Base-by-base conservation (phyloP, 1,140 invertebrate genomes). In the Heliconius himera region DNA sequence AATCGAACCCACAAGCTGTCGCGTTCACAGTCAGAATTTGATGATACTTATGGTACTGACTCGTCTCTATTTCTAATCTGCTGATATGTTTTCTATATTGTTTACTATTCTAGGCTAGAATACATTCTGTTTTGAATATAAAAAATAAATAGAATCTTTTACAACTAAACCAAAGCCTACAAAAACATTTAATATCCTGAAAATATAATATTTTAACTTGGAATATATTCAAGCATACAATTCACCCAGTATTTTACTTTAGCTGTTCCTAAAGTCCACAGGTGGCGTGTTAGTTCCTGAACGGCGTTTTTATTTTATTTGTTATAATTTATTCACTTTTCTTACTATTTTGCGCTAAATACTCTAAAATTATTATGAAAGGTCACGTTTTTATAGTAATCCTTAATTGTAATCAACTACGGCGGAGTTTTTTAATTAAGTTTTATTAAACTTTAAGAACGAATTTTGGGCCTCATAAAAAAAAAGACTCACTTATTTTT, bases 261-360 rank as follows among this genome's bases (percentile, higher is more conserved):
- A 66, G 13, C 0, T 66, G 22, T 60, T 60, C 56, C 60, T 29
- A 22, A 5, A 66, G 72, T 49, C 41, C 38, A 73, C 72, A 73
- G 72, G 72, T 73, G 72, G 73, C 73, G 73, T 74, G 73, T 54
- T 51, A 0, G 29, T 51, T 74, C 16, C 6, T 75, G 29, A 46
- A 60, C 33, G 33, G 9, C n/a, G 54, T 20, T 22, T 66, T 29
- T 8, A 18, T 2, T 4, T 66, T 20, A 54, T 74, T 38, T 60
- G 74, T 60, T 75, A 8, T 75, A 75, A 75, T 75, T 75, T 75
- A 75, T 75, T 66, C 74, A 46, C 54, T 66, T 54, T n/a, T 49
- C 38, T 41, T 0, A 18, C 33, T 75, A 74, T 75, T 75, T 75
- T 51, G 0, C 26, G 22, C 60, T 66, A 66, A 22, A 66, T 29